These are phyloP conservation scores for Mesembrinibis cayennensis DNA, from an alignment of 2,113 vertebrate species.

Conservation along the genomic window DNA sequence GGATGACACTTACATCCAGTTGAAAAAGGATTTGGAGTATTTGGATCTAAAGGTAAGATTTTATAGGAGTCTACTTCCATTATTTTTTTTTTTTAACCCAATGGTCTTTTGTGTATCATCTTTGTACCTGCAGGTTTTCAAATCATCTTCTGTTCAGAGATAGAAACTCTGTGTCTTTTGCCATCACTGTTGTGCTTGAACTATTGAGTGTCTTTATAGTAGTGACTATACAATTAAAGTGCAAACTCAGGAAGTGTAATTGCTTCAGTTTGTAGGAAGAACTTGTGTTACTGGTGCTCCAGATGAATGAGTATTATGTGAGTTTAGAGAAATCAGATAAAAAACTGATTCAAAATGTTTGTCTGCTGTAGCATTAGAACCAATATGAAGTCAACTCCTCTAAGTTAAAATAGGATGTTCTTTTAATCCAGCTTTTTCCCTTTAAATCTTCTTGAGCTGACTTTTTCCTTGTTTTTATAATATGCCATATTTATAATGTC, in stretches of 20 bases:
- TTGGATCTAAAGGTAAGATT: slow-evolving; percentile 94
- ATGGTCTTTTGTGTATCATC: not conserved
- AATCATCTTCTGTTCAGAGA: not conserved
- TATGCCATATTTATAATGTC: not conserved
- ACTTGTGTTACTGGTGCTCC: not conserved
- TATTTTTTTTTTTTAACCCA: not conserved
- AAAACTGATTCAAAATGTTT: not conserved
- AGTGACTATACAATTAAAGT: not conserved
- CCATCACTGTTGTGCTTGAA: not conserved
- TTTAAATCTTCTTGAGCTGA: not conserved
- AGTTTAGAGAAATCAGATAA: not conserved
- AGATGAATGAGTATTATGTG: not conserved
- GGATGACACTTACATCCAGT: slow-evolving; percentile 96
- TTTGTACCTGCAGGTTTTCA: not conserved
- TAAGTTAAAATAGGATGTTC: not conserved
- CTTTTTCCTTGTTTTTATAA: not conserved
- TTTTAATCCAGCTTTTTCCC: not conserved
- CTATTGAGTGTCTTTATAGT: not conserved
- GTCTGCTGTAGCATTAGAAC: not conserved
- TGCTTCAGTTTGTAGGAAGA: not conserved
- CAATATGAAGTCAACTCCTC: not conserved
- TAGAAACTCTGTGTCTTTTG: not conserved
- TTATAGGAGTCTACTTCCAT: not conserved
- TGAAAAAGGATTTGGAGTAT: slow-evolving; percentile 99
- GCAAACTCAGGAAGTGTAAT: not conserved